A percentile compares a stretch with the other conserved stretches of the same genome.
Conservation (phyloP, 2,113 vertebrate species). For the Gallinago undulata region DNA sequence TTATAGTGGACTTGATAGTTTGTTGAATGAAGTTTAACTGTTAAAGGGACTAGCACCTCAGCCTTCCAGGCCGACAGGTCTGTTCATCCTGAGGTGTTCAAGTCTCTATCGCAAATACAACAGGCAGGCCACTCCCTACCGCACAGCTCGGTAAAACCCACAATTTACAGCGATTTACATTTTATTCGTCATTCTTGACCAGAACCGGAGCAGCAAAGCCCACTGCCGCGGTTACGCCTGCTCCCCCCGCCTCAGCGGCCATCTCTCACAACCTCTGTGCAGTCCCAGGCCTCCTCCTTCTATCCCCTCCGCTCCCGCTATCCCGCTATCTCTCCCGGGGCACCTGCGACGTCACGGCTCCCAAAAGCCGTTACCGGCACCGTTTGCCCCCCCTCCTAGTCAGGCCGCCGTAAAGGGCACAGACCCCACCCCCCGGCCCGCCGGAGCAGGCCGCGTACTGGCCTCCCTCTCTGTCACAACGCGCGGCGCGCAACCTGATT, state of each 20-base stretch:
- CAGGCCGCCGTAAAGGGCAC: too few species aligned
- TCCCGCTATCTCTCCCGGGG: neutral
- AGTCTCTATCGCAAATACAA: neutral
- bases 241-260: accelerated
- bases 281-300: accelerated
- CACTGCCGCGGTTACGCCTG: accelerated
- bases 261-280: accelerated
- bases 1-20: accelerated
- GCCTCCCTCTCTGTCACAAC: too few species aligned
- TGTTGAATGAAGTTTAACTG: too few species aligned
- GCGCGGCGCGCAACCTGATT: neutral
- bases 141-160: accelerated
- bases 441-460: neutral
- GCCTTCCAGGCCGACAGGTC: accelerated
- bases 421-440: too few species aligned
- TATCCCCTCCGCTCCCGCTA: neutral
- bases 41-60: accelerated
- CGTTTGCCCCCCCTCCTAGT: accelerated
- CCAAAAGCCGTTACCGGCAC: neutral
- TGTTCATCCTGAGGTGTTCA: accelerated
- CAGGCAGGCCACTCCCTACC: accelerated
- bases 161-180: too few species aligned
- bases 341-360: accelerated
- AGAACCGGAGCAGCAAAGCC: accelerated
- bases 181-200: neutral